phyloP scores from a whole-genome alignment of 2,113 vertebrate species.

The Notarius quadriscutis region DNA sequence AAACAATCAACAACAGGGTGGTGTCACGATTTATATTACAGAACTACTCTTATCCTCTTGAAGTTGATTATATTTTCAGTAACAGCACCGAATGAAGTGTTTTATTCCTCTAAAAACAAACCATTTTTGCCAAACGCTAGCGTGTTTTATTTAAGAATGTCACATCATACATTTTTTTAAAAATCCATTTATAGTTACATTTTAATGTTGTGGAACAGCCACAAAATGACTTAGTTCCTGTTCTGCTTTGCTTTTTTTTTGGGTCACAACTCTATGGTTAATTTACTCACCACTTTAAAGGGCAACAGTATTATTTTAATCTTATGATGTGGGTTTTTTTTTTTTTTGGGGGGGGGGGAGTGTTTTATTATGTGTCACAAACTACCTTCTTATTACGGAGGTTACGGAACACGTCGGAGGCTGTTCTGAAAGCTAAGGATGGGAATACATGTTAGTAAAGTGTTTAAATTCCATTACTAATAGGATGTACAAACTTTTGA shows the following conservation, averaged over 20 bases:
- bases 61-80: not conserved
- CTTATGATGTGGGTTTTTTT: not conserved
- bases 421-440: not conserved
- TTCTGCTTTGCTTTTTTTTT: not conserved
- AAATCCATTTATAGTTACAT: not conserved
- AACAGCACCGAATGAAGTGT: not conserved
- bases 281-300: not conserved
- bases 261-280: not conserved
- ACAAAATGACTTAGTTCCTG: not conserved
- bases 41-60: not conserved
- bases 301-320: not conserved
- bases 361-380: not conserved
- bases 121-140: not conserved
- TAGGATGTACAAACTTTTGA: not conserved
- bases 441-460: not conserved
- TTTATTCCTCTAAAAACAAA: not conserved
- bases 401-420: not conserved
- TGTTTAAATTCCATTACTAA: not conserved
- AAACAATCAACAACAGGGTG: not conserved
- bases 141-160: not conserved
- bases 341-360: no score
- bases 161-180: not conserved
- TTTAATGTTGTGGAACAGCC: not conserved
- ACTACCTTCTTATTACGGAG: not conserved
- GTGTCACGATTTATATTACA: not conserved